Base-by-base conservation (phyloP, 2,888 invertebrate species). In the Coenonympha arcania region DNA sequence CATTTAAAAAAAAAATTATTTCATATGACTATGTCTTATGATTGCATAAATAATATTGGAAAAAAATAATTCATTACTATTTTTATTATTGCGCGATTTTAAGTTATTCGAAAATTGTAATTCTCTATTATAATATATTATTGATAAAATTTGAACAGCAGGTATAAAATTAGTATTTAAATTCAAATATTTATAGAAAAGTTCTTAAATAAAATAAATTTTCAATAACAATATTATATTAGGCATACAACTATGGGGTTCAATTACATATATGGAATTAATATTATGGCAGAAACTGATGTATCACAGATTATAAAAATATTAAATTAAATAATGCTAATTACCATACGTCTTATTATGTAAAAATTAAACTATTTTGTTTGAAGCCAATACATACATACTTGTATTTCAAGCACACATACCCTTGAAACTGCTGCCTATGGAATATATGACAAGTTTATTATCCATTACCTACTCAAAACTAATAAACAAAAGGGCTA, bases 301-400 rank as follows among this genome's bases (percentile, higher is more conserved):
- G 51, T 64, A 65, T 64, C 65, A 65, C 65, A 65, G 65, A 52
- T 58, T 62, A 45, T 41, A 33, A 41, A 42, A 24, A 45, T 45
- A 37, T 49, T 24, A 39, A 56, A 62, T 52, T 55, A 54, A 64
- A 8, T 63, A 47, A 48, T 59, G 62, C 60, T 57, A 66, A 61
- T 33, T 6, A 62, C 11, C 39, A 40, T 48, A n/a, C n/a, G n/a
- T n/a, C n/a, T n/a, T n/a, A 45, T 52, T 49, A 52, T 41, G 49
- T 53, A 39, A 33, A 40, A 40, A 40, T 15, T 22, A 13, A 26
- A 6, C 3, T n/a, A 39, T n/a, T n/a, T n/a, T n/a, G n/a, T n/a
- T n/a, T n/a, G n/a, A n/a, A n/a, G n/a, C n/a, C n/a, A n/a, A n/a
- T n/a, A n/a, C n/a, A n/a, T n/a, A n/a, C n/a, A n/a, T n/a, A n/a